Percentiles rank a stretch among this genome's conserved stretches.
Evolutionary conservation across 2,888 invertebrate genomes (phyloP).

Genomic region (Pachycephus smyrnensis): DNA sequence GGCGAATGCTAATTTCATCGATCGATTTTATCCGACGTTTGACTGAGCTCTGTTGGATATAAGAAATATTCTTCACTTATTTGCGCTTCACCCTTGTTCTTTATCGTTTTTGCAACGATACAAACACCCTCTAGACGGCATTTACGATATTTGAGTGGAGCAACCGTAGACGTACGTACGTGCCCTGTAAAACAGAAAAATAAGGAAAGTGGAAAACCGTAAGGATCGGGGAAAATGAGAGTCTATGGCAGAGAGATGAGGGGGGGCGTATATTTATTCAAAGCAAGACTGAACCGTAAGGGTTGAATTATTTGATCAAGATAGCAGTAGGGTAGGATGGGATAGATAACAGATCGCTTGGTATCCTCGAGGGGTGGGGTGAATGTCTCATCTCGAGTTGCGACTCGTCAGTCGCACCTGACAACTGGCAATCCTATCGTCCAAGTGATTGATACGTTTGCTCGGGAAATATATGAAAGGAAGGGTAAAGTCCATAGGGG

Average conservation of each 20-base stretch:
- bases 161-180: not conserved
- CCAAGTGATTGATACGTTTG: conserved; percentile 2
- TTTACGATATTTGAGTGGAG: not conserved
- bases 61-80: not conserved
- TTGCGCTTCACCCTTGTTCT: not conserved
- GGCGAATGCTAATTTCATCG: not conserved
- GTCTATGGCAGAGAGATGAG: too few relatives aligned
- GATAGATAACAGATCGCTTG: not conserved
- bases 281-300: not conserved
- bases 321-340: not conserved
- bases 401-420: not conserved
- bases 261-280: not conserved
- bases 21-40: not conserved
- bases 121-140: not conserved
- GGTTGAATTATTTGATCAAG: not conserved
- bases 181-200: too few relatives aligned
- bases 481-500: not conserved
- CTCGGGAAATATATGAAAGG: not conserved
- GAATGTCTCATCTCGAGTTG: not conserved
- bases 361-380: not conserved
- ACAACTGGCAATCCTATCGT: not conserved
- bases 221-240: too few relatives aligned
- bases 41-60: not conserved
- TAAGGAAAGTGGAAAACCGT: too few relatives aligned
- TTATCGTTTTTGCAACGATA: not conserved